Evolutionary conservation across 2,797 vertebrate genomes (phyloP), one percentile per base, ranked within the genome.

Genomic region (Aulostomus chinensis): DNA sequence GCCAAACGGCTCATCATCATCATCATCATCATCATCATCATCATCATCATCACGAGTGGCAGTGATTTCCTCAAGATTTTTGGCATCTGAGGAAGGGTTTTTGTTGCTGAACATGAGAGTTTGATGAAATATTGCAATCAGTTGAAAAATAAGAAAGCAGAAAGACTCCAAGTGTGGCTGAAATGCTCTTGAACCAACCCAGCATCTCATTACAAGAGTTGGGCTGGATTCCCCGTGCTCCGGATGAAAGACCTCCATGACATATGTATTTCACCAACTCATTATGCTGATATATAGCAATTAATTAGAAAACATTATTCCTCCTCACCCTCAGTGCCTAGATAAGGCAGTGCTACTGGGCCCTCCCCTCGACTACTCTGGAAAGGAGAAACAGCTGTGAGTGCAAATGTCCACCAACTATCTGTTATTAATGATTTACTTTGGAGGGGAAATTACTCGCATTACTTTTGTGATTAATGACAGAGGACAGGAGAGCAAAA

Each of bases 401-500:
- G 48, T 42, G 52, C 38, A 68, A 67, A 59, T 34, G 64, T 66
- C 68, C 47, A 51, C 55, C 62, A 34, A 24, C 32, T 14, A 49
- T 21, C 35, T 16, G 65, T 85, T 81, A 84, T 81, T 85, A 85
- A 88, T 85, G 68, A 78, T 68, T 64, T 40, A 46, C 68, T 71
- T 72, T 31, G 25, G 14, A 37, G 53, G 37, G 51, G 37, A 48
- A 70, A 84, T 83, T 70, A 81, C 67, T 80, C 3, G 26, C 38
- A 43, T 65, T 64, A 51, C 46, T 54, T 65, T 26, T 35, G 54
- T 84, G 84, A 90, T 88, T 86, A 86, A 89, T 85, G 79, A 72
- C 25, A 30, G 45, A 43, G 12, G 55, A 75, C 60, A 55, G 34
- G 47, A 49, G 59, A 68, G 60, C 62, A 68, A 71, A 35, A 62